These are phyloP conservation scores for Halisarca cf. caerulea DNA, from an alignment of 37 sponge, comb jelly and placozoan species.

Conservation along the genomic window DNA sequence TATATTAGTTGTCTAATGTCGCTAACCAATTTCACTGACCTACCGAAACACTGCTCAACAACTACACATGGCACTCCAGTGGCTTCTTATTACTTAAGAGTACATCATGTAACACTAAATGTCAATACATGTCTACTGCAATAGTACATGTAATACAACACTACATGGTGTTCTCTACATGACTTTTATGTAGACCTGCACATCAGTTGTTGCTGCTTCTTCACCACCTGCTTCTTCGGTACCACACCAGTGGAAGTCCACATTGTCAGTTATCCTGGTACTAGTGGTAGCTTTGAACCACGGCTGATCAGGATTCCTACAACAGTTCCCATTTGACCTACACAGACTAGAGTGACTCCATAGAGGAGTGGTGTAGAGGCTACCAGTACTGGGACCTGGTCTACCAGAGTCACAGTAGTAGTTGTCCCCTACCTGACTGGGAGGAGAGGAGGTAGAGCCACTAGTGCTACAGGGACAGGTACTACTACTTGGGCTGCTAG, in stretches of 20 bases:
- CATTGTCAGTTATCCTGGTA: not conserved
- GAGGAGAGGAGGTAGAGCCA: not conserved
- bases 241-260: constrained; percentile 18
- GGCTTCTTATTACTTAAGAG: no score
- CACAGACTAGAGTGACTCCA: constrained; percentile 8
- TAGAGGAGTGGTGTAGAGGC: not conserved
- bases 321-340: not conserved
- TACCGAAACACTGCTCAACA: no score
- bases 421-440: not conserved
- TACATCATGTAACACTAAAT: no score
- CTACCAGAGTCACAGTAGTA: constrained; percentile 22
- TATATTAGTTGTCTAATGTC: no score
- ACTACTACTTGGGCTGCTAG: no score
- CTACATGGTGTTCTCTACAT: no score
- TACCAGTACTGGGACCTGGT: no score
- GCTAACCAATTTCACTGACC: no score
- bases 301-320: constrained; percentile 13
- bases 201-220: constrained; percentile 5
- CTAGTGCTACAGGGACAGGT: constrained; percentile 6
- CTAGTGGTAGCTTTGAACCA: constrained; percentile 4
- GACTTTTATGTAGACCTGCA: not conserved
- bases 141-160: no score
- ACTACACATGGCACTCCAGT: no score
- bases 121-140: no score
- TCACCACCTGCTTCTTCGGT: not conserved